phyloP scores from a whole-genome alignment of 2,888 invertebrate species.

The Biston betularia region DNA sequence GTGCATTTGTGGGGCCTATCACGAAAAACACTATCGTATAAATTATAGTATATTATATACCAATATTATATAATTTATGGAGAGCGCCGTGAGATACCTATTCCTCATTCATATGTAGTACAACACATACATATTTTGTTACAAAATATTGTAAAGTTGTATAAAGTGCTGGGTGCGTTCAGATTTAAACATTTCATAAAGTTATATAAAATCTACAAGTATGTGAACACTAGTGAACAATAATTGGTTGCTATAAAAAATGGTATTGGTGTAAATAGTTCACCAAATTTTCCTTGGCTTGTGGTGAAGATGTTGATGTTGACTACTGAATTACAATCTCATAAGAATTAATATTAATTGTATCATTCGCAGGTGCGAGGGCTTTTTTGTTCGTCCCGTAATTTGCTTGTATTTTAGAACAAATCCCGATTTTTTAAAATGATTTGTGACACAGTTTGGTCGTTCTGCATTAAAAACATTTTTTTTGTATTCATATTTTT shows the following conservation, averaged over 20 bases:
- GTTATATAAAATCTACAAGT: constrained; percentile 27
- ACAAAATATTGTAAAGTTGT: constrained; percentile 36
- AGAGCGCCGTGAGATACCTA: constrained; percentile 39
- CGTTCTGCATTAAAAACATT: neutral
- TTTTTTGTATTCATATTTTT: neutral
- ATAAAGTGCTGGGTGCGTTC: constrained; percentile 38
- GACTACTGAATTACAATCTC: neutral
- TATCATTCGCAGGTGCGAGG: neutral
- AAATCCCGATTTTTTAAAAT: neutral
- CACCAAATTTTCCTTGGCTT: constrained; percentile 20
- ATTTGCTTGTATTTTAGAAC: neutral
- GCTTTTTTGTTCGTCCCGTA: neutral
- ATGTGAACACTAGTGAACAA: constrained; percentile 8
- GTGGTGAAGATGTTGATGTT: constrained; percentile 9
- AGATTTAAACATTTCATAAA: constrained; percentile 21
- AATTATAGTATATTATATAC: constrained; percentile 25
- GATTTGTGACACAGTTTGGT: neutral
- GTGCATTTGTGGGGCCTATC: constrained; percentile 36
- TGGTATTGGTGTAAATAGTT: constrained; percentile 26
- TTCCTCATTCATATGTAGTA: constrained; percentile 28
- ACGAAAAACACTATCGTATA: constrained; percentile 30
- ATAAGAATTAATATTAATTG: constrained; percentile 7
- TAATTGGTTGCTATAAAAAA: constrained; percentile 2
- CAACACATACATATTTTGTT: constrained; percentile 31
- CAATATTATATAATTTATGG: constrained; percentile 31